These are phyloP conservation scores for Rhodinocichla rosea DNA, from an alignment of 2,113 vertebrate genomes.

Conservation along the genomic window DNA sequence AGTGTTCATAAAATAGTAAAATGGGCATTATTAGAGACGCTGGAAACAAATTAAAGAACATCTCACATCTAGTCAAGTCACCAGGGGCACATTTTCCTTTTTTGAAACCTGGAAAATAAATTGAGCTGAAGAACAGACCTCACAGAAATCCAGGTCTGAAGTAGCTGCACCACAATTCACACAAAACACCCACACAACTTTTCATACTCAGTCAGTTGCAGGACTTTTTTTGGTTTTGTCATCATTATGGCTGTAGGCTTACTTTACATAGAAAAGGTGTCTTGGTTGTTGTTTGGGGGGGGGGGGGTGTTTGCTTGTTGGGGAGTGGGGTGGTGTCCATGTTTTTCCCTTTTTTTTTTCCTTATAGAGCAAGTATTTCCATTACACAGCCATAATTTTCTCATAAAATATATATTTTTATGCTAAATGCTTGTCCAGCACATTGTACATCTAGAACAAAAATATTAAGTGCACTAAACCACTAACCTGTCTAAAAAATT, in stretches of 20 bases:
- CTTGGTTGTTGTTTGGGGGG: background rate
- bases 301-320: background rate
- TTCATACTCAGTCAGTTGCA: background rate
- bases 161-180: background rate
- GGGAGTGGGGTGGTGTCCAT: fast-evolving
- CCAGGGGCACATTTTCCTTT: background rate
- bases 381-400: background rate
- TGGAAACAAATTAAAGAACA: background rate
- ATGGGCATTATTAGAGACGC: background rate
- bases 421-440: background rate
- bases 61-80: background rate
- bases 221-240: background rate
- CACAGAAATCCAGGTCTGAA: background rate
- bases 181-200: background rate
- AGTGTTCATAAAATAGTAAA: background rate
- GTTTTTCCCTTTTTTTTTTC: background rate
- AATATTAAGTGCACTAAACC: background rate
- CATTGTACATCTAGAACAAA: background rate
- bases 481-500: background rate
- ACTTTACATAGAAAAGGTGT: background rate
- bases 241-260: background rate
- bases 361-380: background rate
- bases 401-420: background rate
- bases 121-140: background rate
- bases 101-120: background rate